Conservation (phyloP, 2,797 vertebrate species). For the Rhodeus uyekii region DNA sequence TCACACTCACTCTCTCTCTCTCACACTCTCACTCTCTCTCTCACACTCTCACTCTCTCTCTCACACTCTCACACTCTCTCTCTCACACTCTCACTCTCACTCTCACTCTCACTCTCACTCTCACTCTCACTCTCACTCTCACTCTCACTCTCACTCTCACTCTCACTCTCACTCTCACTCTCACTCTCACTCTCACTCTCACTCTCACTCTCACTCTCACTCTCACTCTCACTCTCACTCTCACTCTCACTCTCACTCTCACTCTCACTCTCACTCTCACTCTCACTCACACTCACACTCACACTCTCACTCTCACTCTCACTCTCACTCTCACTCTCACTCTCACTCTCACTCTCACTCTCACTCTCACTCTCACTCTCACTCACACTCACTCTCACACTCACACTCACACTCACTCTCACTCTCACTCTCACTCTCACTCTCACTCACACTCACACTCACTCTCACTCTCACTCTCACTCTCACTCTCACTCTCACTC, state of each 20-base stretch:
- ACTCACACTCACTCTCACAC: too few relatives aligned
- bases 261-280: too few relatives aligned
- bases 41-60: neutral
- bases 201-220: neutral
- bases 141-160: neutral
- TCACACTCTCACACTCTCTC: neutral
- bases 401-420: neutral
- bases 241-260: neutral
- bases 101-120: neutral
- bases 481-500: accelerated
- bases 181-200: neutral
- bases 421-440: too few relatives aligned
- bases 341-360: neutral
- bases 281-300: neutral
- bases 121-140: neutral
- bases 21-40: neutral
- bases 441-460: neutral
- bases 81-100: neutral
- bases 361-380: too few relatives aligned
- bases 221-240: neutral
- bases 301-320: neutral
- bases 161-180: neutral
- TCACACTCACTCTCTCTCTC: too few relatives aligned
- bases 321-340: neutral
- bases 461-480: neutral